phyloP scores from a whole-genome alignment of 2,888 invertebrate genomes.

The Nipponacmea schrenckii region DNA sequence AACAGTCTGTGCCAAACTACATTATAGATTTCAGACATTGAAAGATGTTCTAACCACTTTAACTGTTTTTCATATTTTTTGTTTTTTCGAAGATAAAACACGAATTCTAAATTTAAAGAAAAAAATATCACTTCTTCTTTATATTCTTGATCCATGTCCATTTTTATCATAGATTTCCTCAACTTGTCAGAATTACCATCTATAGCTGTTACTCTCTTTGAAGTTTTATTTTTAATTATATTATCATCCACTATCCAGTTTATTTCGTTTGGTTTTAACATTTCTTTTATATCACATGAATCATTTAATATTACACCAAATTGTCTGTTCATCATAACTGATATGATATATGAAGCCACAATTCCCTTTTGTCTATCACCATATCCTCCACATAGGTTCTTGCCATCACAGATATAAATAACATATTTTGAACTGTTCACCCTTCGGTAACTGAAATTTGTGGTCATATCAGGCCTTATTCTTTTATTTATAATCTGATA shows the following conservation, averaged over 20 bases:
- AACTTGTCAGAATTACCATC: slow-evolving; percentile 5
- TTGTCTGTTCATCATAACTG: slow-evolving; percentile 24
- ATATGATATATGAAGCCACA: slow-evolving; percentile 27
- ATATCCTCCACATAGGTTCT: slow-evolving; percentile 29
- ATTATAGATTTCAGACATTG: slow-evolving; percentile 19
- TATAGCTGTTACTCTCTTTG: slow-evolving; percentile 2
- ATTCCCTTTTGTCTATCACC: slow-evolving; percentile 34
- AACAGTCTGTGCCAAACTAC: slow-evolving; percentile 14
- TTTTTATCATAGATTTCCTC: not conserved
- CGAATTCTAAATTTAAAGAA: slow-evolving; percentile 24
- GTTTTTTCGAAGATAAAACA: slow-evolving; percentile 17
- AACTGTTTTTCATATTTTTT: not conserved
- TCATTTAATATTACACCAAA: slow-evolving; percentile 29
- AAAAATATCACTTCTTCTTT: slow-evolving; percentile 14
- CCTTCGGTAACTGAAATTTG: no score
- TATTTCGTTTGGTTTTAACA: slow-evolving; percentile 17
- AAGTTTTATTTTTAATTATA: not conserved
- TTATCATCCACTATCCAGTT: slow-evolving; percentile 10
- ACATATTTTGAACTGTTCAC: not conserved
- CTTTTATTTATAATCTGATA: no score
- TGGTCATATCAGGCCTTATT: no score
- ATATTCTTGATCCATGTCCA: slow-evolving; percentile 9
- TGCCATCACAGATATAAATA: not conserved
- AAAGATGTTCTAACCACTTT: slow-evolving; percentile 11
- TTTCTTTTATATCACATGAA: slow-evolving; percentile 26